Percentiles rank a stretch among this genome's conserved stretches.
phyloP scores from a whole-genome alignment of 2,888 invertebrate species.

The Eupithecia dodoneata region DNA sequence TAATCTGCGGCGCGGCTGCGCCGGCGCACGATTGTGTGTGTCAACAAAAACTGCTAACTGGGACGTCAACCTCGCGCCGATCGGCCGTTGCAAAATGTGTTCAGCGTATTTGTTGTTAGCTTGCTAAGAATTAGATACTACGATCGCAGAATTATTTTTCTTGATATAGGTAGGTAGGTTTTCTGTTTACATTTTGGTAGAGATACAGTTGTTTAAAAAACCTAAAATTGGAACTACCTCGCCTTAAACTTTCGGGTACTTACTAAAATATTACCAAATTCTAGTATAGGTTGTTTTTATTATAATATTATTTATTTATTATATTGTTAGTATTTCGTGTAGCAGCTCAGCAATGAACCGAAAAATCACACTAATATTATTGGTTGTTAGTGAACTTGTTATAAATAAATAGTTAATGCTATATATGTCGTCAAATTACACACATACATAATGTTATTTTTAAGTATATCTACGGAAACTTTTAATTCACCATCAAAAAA shows the following conservation, averaged over 20 bases:
- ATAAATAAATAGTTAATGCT: too few species aligned
- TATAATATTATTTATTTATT: too few species aligned
- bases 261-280: neutral
- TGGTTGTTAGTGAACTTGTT: too few species aligned
- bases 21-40: conserved; percentile 38
- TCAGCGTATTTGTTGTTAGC: neutral
- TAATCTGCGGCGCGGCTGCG: conserved; percentile 31
- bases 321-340: too few species aligned
- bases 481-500: too few species aligned
- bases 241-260: too few species aligned
- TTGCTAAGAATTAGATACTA: neutral
- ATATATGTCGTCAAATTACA: too few species aligned
- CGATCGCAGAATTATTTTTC: neutral
- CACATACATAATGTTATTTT: too few species aligned
- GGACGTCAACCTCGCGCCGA: conserved; percentile 44
- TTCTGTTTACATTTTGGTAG: too few species aligned
- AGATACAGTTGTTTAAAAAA: too few species aligned
- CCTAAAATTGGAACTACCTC: too few species aligned
- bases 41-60: conserved; percentile 45
- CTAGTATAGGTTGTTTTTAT: neutral
- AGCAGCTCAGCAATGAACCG: neutral
- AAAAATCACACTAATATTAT: neutral
- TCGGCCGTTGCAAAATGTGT: conserved; percentile 37
- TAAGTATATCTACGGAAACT: too few species aligned
- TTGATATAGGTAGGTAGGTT: neutral